Evolutionary conservation across 2,113 vertebrate genomes (phyloP).

Genomic region (Rhinichthys klamathensis): DNA sequence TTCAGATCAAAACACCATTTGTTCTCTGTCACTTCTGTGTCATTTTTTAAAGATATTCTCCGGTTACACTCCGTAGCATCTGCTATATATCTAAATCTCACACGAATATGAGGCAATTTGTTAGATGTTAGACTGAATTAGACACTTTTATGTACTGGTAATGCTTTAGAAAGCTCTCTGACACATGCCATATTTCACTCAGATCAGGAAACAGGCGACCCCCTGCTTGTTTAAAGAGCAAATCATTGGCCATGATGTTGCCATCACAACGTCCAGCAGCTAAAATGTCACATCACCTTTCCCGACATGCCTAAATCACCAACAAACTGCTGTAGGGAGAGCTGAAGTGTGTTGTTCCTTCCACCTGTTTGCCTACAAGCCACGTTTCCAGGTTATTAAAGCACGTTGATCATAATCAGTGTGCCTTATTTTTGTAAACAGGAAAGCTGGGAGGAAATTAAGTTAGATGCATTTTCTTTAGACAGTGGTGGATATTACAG

Average conservation of each 20-base stretch:
- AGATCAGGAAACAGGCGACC: slow-evolving; percentile 5
- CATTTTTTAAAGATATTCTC: not conserved
- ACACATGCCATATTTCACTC: not conserved
- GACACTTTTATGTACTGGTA: slow-evolving; percentile 12
- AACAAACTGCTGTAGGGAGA: not conserved
- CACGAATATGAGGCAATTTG: not conserved
- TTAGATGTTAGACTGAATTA: not conserved
- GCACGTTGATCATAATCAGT: not conserved
- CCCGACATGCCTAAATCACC: slow-evolving; percentile 14
- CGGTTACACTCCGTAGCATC: not conserved
- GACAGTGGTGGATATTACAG: not conserved
- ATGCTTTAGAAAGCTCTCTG: slow-evolving; percentile 11
- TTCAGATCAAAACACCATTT: slow-evolving; percentile 24
- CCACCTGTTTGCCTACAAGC: slow-evolving; percentile 19
- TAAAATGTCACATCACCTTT: slow-evolving; percentile 41
- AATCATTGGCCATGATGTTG: slow-evolving; percentile 13
- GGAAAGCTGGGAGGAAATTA: slow-evolving; percentile 15
- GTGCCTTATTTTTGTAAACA: slow-evolving; percentile 5
- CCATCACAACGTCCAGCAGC: slow-evolving; percentile 31
- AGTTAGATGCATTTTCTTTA: slow-evolving; percentile 11
- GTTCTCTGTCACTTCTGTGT: not conserved
- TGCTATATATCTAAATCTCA: not conserved
- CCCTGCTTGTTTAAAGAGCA: not conserved
- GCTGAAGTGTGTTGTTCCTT: not conserved
- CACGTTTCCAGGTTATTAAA: slow-evolving; percentile 3